Evolutionary conservation across 2,113 vertebrate species (phyloP).

Genomic region (Toxotes jaculatrix): DNA sequence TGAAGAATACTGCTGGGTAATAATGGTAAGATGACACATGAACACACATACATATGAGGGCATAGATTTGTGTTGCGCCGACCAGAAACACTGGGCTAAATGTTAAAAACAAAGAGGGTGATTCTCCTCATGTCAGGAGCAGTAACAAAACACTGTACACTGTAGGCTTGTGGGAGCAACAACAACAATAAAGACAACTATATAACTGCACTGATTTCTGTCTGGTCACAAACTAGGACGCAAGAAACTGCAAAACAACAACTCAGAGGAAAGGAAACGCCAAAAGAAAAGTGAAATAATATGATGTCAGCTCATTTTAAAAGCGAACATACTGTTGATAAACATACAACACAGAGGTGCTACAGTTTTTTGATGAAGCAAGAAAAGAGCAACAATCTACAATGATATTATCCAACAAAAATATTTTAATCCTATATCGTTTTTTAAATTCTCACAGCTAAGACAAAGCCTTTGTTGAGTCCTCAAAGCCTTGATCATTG

Average conservation of each 20-base stretch:
- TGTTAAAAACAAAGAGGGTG: constrained; percentile 29
- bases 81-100: constrained; percentile 19
- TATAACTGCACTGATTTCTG: constrained; percentile 16
- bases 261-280: not conserved
- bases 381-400: not conserved
- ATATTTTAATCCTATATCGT: not conserved
- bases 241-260: constrained; percentile 6
- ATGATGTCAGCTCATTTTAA: not conserved
- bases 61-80: constrained; percentile 15
- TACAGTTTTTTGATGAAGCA: not conserved
- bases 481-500: constrained; percentile 33
- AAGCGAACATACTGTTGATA: not conserved
- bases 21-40: constrained; percentile 21
- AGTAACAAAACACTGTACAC: constrained; percentile 20
- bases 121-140: constrained; percentile 34
- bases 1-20: constrained; percentile 42
- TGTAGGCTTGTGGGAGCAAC: constrained; percentile 1
- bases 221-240: not conserved
- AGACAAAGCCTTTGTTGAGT: constrained; percentile 1
- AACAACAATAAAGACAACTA: constrained; percentile 23
- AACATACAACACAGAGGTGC: not conserved
- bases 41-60: constrained; percentile 3
- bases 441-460: too few species aligned
- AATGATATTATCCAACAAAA: not conserved
- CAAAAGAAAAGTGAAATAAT: too few species aligned